A percentile compares a stretch with the other conserved stretches of the same genome.
Evolutionary conservation across 2,888 invertebrate species (phyloP).

Genomic region (Caenorhabditis zanzibari): DNA sequence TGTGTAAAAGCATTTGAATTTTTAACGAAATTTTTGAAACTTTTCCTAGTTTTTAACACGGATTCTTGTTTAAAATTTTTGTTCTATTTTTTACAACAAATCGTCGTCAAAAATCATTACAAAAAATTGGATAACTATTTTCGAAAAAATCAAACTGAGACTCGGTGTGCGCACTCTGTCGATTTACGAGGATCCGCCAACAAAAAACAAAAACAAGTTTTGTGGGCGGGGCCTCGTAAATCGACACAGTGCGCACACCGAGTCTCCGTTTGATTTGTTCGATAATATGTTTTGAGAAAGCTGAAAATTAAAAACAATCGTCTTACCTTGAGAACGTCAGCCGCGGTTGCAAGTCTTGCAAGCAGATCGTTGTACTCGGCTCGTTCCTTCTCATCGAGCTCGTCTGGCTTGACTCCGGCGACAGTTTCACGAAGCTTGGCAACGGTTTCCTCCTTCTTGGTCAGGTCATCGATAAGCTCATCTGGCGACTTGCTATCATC

Average conservation of each 20-base stretch:
- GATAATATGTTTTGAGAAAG: not conserved
- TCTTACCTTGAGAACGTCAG: slow-evolving; percentile 64
- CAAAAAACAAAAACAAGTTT: too few species aligned
- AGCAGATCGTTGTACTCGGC: slow-evolving; percentile 56
- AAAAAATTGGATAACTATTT: too few species aligned
- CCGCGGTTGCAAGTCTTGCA: slow-evolving; percentile 64
- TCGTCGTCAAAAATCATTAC: too few species aligned
- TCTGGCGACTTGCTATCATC: slow-evolving; percentile 57
- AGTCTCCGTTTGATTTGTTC: too few species aligned
- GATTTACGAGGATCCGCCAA: too few species aligned
- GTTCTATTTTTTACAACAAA: not conserved
- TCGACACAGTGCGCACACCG: too few species aligned
- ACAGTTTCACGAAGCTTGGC: slow-evolving; percentile 65
- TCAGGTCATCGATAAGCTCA: slow-evolving; percentile 64
- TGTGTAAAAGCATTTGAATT: slow-evolving; percentile 3
- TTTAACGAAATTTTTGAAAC: slow-evolving; percentile 38
- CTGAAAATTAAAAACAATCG: slow-evolving; percentile 3
- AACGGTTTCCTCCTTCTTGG: slow-evolving; percentile 63
- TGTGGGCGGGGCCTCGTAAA: too few species aligned
- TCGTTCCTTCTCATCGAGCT: slow-evolving; percentile 68
- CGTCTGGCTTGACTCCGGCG: slow-evolving; percentile 58
- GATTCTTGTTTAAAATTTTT: not conserved
- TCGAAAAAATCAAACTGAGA: too few species aligned
- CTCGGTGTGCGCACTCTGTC: too few species aligned
- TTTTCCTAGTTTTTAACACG: slow-evolving; percentile 12